Evolutionary conservation across 2,113 vertebrate species (phyloP).

Genomic region (Pseudorectes ferrugineus): DNA sequence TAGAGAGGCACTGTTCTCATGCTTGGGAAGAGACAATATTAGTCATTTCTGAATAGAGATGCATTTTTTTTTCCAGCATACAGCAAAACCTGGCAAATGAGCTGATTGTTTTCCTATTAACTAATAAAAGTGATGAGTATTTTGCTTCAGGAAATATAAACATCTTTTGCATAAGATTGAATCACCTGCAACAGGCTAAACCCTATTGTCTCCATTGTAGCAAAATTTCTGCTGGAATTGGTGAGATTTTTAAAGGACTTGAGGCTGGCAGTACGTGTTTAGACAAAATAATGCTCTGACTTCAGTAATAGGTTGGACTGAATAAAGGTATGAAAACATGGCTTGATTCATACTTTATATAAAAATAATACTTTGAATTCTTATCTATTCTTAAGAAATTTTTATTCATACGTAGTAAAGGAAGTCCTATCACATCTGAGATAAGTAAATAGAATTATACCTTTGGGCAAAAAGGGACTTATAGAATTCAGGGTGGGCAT

Average conservation of each 20-base stretch:
- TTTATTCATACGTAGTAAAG: not conserved
- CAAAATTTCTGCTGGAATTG: not conserved
- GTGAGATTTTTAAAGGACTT: not conserved
- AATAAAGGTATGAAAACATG: not conserved
- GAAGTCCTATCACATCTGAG: not conserved
- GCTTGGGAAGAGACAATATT: not conserved
- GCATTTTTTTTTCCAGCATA: not conserved
- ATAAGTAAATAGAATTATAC: not conserved
- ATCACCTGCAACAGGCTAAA: not conserved
- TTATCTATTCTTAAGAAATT: not conserved
- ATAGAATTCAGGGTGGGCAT: not conserved
- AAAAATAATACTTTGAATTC: not conserved
- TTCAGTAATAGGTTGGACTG: not conserved
- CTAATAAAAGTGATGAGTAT: not conserved
- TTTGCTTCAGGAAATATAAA: slow-evolving; percentile 21
- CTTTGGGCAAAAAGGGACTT: not conserved
- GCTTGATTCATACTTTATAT: not conserved
- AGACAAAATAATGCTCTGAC: not conserved
- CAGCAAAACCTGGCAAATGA: not conserved
- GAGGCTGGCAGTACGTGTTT: not conserved
- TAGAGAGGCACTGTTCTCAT: not conserved
- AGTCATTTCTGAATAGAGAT: not conserved
- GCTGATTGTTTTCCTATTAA: not conserved
- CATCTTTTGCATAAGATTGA: not conserved
- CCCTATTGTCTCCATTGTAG: not conserved